phyloP scores from a whole-genome alignment of 2,797 vertebrate genomes.

The Linurgus olivaceus region DNA sequence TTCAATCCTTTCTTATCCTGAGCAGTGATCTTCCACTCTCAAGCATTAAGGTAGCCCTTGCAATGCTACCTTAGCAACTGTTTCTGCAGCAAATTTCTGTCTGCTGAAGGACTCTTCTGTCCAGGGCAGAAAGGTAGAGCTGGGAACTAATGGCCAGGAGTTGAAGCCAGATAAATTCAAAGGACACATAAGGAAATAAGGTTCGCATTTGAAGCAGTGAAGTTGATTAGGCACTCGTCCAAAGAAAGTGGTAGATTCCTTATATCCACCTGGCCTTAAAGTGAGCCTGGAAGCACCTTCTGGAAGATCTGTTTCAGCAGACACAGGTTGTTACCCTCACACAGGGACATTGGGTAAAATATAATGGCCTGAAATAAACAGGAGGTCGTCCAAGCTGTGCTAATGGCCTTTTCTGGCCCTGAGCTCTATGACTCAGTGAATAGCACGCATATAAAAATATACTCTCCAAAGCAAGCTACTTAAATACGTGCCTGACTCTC shows the following conservation, averaged over 20 bases:
- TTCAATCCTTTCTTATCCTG: background rate
- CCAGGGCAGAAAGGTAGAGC: background rate
- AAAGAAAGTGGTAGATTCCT: background rate
- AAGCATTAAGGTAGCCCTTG: background rate
- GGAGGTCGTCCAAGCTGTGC: background rate
- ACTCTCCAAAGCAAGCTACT: background rate
- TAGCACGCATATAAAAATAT: background rate
- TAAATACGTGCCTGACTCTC: background rate
- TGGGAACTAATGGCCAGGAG: background rate
- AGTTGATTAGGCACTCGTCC: background rate
- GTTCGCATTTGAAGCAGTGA: background rate
- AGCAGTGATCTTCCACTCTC: background rate
- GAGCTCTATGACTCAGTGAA: background rate
- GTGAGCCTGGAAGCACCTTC: background rate
- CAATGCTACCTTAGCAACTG: background rate
- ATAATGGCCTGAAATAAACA: conserved; percentile 25
- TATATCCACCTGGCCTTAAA: background rate
- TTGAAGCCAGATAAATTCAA: background rate
- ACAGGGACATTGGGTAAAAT: background rate
- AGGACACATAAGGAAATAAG: background rate
- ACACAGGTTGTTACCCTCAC: background rate
- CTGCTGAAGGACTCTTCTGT: background rate
- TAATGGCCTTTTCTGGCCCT: conserved; percentile 11
- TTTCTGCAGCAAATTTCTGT: background rate
- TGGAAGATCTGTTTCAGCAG: background rate